Evolutionary conservation across 2,113 vertebrate genomes (phyloP).

Genomic region (Condylura cristata): DNA sequence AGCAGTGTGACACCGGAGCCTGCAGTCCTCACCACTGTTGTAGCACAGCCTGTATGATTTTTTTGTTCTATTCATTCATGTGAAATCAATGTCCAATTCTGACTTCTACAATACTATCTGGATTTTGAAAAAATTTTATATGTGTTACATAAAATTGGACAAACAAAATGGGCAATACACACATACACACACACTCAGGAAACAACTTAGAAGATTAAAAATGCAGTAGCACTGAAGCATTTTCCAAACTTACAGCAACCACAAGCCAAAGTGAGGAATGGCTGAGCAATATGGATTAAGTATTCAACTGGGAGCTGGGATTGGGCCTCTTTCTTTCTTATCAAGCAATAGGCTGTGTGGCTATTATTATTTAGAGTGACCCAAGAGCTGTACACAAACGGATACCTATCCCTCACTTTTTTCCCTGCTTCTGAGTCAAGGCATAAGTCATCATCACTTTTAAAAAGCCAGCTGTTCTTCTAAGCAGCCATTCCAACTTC

Average conservation of each 20-base stretch:
- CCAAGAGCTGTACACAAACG: background rate
- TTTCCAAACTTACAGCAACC: background rate
- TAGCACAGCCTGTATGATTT: background rate
- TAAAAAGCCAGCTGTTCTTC: background rate
- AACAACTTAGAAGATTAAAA: background rate
- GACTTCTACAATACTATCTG: background rate
- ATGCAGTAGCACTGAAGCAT: rapidly evolving
- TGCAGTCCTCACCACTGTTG: rapidly evolving
- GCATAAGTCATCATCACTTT: background rate
- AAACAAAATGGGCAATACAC: background rate
- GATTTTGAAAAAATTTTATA: too few relatives aligned
- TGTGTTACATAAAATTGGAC: background rate
- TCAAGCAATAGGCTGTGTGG: background rate
- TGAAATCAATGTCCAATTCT: background rate
- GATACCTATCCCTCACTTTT: background rate
- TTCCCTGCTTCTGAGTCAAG: background rate
- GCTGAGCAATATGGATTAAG: background rate
- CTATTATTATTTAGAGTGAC: background rate
- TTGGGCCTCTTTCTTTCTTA: background rate
- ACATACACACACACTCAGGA: background rate
- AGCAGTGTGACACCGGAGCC: background rate
- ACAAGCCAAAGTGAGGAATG: background rate
- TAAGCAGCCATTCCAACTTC: background rate
- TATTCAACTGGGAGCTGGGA: background rate
- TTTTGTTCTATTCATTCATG: background rate